Evolutionary conservation across 1,140 invertebrate species (phyloP), one percentile per base, ranked within the genome.

Genomic region (Brachionus sp.): DNA sequence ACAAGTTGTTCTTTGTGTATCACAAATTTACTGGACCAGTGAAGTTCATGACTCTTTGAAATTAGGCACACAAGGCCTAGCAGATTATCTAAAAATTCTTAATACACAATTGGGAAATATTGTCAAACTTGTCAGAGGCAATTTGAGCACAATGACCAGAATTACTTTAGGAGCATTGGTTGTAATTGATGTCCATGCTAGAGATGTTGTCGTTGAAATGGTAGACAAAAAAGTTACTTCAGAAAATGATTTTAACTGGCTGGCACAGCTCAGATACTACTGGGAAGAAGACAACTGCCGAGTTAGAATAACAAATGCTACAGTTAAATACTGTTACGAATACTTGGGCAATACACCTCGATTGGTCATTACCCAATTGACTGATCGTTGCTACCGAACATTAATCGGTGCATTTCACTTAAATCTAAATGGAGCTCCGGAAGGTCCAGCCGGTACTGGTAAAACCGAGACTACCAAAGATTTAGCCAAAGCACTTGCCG

Each of bases 391-490:
- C 85, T 90, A 90, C 86, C 85, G 86, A 5, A 86, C 89, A 82
- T 84, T 90, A 86, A 78, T 84, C 77, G 84, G 86, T 19, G 89
- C 89, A 5, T 90, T 87, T 86, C 88, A 89, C 84, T 85, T 90
- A 73, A 89, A 90, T 84, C 84, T 89, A 82, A 90, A 90, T 73
- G 89, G 89, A 35, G 75, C 83, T 35, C 82, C 82, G 1, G 82
- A 83, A 83, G 82, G 82, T 37, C 82, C 82, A 25, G 82, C 82
- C 33, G 93, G 93, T 1, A 95, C 94, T 0, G 94, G 94, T 13
- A 95, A 95, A 84, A 90, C 89, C 44, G 89, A 90, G 85, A 90
- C 89, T 5, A 88, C 88, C 0, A 90, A 90, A 85, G 89, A 90
- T 86, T 84, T 90, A 44, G 89, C 89, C 64, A 90, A 90, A 84